Percentiles rank a stretch among this genome's conserved stretches.
phyloP scores from a whole-genome alignment of 2,888 invertebrate species.

The Tachystola acroxantha region DNA sequence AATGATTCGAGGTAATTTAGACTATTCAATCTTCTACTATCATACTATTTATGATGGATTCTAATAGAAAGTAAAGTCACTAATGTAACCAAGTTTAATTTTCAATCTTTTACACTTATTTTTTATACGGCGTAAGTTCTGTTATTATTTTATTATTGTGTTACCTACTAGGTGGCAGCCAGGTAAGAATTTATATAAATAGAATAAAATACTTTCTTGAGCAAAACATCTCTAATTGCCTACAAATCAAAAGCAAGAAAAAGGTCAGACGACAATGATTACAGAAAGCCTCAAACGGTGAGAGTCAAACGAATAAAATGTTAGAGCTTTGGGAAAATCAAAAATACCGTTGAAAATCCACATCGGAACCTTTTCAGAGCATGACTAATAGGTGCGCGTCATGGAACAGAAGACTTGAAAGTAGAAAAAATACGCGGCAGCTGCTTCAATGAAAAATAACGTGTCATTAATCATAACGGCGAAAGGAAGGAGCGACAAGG shows the following conservation, averaged over 20 bases:
- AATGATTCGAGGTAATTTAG: too few relatives aligned
- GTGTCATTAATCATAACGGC: constrained; percentile 69
- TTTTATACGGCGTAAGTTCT: too few relatives aligned
- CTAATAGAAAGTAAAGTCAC: too few relatives aligned
- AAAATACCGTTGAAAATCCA: constrained; percentile 48
- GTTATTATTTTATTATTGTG: too few relatives aligned
- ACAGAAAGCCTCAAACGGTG: not conserved
- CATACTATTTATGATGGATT: too few relatives aligned
- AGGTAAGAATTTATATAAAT: too few relatives aligned
- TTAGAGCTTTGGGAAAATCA: constrained; percentile 32
- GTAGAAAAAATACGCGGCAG: constrained; percentile 68
- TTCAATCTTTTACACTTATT: too few relatives aligned
- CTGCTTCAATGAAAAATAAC: constrained; percentile 73
- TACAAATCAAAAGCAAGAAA: not conserved
- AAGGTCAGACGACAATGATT: constrained; percentile 4
- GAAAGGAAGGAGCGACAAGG: constrained; percentile 64
- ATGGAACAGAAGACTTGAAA: constrained; percentile 62
- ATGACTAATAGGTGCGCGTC: constrained; percentile 67
- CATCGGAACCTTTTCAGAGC: constrained; percentile 55
- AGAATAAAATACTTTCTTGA: not conserved
- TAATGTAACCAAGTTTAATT: too few relatives aligned
- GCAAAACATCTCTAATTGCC: constrained; percentile 3
- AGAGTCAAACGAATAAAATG: constrained; percentile 21
- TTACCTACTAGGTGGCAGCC: too few relatives aligned
- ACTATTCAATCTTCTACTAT: too few relatives aligned